phyloP scores from a whole-genome alignment of 1,140 invertebrate genomes.

The Euborellia annulipes region DNA sequence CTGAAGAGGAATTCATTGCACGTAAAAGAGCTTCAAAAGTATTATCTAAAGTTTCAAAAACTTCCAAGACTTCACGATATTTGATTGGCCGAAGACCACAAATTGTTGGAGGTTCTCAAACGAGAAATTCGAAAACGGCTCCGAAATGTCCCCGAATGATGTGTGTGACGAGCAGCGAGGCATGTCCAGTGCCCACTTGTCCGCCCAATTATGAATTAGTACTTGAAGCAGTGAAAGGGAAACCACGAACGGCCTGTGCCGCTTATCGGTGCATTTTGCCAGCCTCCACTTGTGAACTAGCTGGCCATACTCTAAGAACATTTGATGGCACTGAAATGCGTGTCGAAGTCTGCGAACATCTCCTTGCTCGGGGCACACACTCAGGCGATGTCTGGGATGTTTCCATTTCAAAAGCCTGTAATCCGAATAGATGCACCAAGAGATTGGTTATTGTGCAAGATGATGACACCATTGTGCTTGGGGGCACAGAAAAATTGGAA shows the following conservation, averaged over 20 bases:
- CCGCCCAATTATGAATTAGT: conserved; percentile 32
- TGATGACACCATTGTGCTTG: too few relatives aligned
- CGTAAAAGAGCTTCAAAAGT: not conserved
- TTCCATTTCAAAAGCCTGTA: too few relatives aligned
- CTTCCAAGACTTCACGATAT: not conserved
- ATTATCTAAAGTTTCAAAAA: not conserved
- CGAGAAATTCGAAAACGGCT: too few relatives aligned
- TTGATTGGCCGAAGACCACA: too few relatives aligned
- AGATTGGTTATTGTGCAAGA: too few relatives aligned
- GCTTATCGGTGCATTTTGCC: too few relatives aligned
- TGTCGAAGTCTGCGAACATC: conserved; percentile 64
- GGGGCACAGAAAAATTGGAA: too few relatives aligned
- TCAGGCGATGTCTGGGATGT: conserved; percentile 1
- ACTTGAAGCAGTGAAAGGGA: conserved; percentile 28
- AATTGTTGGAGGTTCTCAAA: too few relatives aligned
- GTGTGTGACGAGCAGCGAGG: conserved; percentile 6
- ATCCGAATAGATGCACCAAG: too few relatives aligned
- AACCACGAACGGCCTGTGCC: too few relatives aligned
- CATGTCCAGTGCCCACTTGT: conserved; percentile 40
- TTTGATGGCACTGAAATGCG: conserved; percentile 62
- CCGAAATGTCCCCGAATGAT: too few relatives aligned
- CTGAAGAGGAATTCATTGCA: not conserved
- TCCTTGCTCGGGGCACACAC: conserved; percentile 43
- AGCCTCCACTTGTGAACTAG: conserved; percentile 43
- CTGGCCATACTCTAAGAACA: conserved; percentile 54